Evolutionary conservation across 1,140 invertebrate species (phyloP), one percentile per base, ranked within the genome.

Genomic region (Plutomurus gul): DNA sequence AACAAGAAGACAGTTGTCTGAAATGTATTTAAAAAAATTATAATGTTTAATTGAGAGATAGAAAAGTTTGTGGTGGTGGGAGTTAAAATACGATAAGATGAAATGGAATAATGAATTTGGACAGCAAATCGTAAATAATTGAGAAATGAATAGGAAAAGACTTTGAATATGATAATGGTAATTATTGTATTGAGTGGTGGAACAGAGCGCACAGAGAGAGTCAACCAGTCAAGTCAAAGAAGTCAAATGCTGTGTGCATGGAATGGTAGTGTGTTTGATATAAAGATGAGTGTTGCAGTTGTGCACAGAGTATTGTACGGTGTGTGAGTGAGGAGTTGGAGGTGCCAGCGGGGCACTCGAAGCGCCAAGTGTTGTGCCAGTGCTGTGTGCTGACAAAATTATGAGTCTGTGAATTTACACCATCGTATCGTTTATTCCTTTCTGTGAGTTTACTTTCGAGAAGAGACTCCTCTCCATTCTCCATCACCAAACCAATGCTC

Each of bases 321-420:
- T 51, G n/a, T 18, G 47, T 43, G 39, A 43, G 39, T 43, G 39
- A 18, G 47, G 51, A 56, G 65, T 39, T 73, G 37, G 18, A 74
- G 72, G 22, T 74, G 72, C 43, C 72, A 74, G 72, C 72, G 46
- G 40, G 72, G 46, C n/a, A 27, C 20, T 16, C 25, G 6, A 27
- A 73, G 71, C 40, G 37, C 65, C 51, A 71, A 71, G 30, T 71
- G 37, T 22, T 72, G 33, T 43, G 39, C 70, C 30, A 16, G 30
- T 74, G 10, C 36, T 74, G 40, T 60, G 75, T 76, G 75, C 75
- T 76, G 75, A 76, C 75, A 76, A 76, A 76, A 76, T 76, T 76
- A 76, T 76, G 75, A 76, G 49, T 76, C 47, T 76, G 16, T 76
- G 51, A 76, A 76, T 76, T 76, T 76, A 60, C 33, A 76, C 43